Evolutionary conservation across 2,888 invertebrate genomes (phyloP).

Genomic region (Salpingus planirostris): DNA sequence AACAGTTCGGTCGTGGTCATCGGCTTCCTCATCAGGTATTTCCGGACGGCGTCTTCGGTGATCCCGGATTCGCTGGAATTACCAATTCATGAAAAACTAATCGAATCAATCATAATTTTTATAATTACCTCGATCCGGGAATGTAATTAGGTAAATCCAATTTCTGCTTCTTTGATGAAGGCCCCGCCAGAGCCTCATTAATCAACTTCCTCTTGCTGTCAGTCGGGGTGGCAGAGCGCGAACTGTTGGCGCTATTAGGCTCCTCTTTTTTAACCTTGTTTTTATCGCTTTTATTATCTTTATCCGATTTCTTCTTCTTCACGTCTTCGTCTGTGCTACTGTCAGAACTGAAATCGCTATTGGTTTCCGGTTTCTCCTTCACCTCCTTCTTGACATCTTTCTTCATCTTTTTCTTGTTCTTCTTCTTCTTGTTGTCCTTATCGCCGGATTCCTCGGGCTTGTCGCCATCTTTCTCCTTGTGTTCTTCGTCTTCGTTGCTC

Average conservation of each 20-base stretch:
- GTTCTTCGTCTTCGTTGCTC: slow-evolving; percentile 58
- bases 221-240: slow-evolving; percentile 46
- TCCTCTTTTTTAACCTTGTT: slow-evolving; percentile 32
- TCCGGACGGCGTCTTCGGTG: slow-evolving; percentile 87
- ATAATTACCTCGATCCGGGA: slow-evolving; percentile 41
- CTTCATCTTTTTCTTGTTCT: slow-evolving; percentile 52
- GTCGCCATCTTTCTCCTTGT: slow-evolving; percentile 61
- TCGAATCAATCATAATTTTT: slow-evolving; percentile 1
- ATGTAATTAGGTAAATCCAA: slow-evolving; percentile 45
- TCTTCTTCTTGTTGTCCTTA: slow-evolving; percentile 55
- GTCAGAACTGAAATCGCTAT: slow-evolving; percentile 57
- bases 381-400: slow-evolving; percentile 51
- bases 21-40: slow-evolving; percentile 92
- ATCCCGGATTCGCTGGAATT: slow-evolving; percentile 73
- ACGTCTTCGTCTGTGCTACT: slow-evolving; percentile 60
- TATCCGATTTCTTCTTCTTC: no score
- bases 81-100: slow-evolving; percentile 6
- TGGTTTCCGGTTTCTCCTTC: slow-evolving; percentile 22
- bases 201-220: slow-evolving; percentile 39
- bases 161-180: slow-evolving; percentile 48
- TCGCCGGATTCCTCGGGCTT: slow-evolving; percentile 43
- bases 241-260: slow-evolving; percentile 44
- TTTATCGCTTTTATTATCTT: slow-evolving; percentile 40
- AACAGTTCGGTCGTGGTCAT: slow-evolving; percentile 95
- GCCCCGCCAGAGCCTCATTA: slow-evolving; percentile 41